Conservation (phyloP, 1,140 invertebrate species). For the Octopus bimaculoides region DNA sequence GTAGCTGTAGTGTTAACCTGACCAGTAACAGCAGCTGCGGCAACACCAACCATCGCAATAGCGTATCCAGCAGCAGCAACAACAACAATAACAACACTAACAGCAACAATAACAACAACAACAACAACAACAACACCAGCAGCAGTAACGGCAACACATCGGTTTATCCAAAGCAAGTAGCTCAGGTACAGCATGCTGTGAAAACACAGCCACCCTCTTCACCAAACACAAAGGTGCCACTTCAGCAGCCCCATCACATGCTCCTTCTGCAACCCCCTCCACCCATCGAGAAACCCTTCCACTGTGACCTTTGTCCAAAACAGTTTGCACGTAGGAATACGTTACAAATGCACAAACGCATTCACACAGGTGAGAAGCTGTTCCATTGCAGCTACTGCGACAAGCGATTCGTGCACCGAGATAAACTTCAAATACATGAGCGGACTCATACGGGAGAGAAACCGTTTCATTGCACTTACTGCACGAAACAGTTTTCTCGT, state of each 20-base stretch:
- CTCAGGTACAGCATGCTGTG: too few species aligned
- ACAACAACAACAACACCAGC: neutral
- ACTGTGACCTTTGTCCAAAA: neutral
- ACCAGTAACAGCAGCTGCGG: neutral
- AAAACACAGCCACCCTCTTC: too few species aligned
- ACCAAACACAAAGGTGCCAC: too few species aligned
- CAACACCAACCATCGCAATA: neutral
- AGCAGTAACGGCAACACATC: neutral
- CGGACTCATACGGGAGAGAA: constrained; percentile 7
- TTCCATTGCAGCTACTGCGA: constrained; percentile 10
- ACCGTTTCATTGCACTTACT: constrained; percentile 11
- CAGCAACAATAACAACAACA: neutral
- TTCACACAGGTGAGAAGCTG: constrained; percentile 15
- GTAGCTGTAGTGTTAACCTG: neutral
- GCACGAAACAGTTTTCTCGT: constrained; percentile 12
- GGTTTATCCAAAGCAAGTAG: too few species aligned
- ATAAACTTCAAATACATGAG: neutral
- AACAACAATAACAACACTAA: neutral
- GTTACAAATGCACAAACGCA: neutral
- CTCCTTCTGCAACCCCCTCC: neutral
- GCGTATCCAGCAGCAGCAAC: neutral
- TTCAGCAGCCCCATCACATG: neutral
- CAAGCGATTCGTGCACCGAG: constrained; percentile 8
- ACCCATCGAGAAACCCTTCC: neutral
- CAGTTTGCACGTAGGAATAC: neutral